Base-by-base conservation (phyloP, 2,113 vertebrate genomes). In the Tricholaema leucomelas region DNA sequence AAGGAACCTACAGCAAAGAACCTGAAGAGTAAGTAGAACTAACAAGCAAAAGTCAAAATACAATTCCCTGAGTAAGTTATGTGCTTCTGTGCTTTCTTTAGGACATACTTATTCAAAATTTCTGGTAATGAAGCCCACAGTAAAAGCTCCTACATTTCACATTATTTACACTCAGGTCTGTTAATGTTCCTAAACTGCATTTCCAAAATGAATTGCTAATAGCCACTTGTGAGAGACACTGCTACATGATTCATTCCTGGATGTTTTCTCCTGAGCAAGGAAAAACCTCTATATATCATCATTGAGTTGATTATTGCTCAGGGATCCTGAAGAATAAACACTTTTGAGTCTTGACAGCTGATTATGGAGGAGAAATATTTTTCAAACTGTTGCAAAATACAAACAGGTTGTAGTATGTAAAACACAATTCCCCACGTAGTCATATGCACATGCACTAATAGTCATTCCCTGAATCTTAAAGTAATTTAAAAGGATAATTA, bases 401-500 rank as follows among this genome's bases (percentile, higher is more conserved):
- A 93, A 96, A 96, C 96, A 96, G 93, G 94, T 96, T 95, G 77
- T 79, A 52, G 16, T 75, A 78, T 79, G 96, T 86, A 82, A 92
- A 94, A 73, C 85, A 88, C 73, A 91, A 94, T 91, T 90, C 93
- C 96, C 85, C 16, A 12, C 48, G 66, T 64, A 81, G 93, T 94
- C 94, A 95, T 64, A 61, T 36, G 89, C 91, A 89, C 93, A 75
- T 81, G 94, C 38, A 31, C 83, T 73, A 88, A 92, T 65, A 82
- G 44, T 70, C 87, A 76, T 78, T 85, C 83, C 66, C 64, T 44
- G 94, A 92, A 87, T 96, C 92, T 96, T 95, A 77, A 81, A 98
- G 98, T 97, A 97, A 98, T 98, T 98, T 98, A 97, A 97, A 98
- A 97, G 97, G 98, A 94, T 98, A 98, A 98, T 99, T 97, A 98